Evolutionary conservation across 2,888 invertebrate genomes (phyloP), one percentile per base, ranked within the genome.

Genomic region (Cheilosia scutellata): DNA sequence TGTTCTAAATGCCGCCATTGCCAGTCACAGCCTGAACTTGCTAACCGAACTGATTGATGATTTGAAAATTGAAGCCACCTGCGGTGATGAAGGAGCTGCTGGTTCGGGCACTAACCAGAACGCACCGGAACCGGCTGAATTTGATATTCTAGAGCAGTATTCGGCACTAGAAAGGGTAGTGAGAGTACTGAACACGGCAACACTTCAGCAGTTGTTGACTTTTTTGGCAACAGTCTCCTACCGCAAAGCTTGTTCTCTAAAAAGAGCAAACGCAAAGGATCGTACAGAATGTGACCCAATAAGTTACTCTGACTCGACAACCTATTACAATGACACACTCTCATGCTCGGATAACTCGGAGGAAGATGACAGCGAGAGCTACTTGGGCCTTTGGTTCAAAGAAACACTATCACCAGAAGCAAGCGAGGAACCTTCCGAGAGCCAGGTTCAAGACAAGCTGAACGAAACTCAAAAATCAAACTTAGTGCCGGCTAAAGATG

Each of bases 291-390:
- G 96, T 55, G 98, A 98, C 91, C 96, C 96, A 60, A 95, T 96
- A 82, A 96, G 96, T 91, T 95, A 95, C 88, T 98, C 98, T 4
- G 98, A 98, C 93, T 98, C 98, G 9, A 98, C 98, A 60, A 98
- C 98, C n/a, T 98, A 97, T 93, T 98, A 98, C 92, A 98, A 98
- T 93, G 98, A 98, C 93, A 96, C 98, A 93, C 95, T 96, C 76
- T 96, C 98, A 90, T 97, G 97, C 91, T 97, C 97, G 0, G 97
- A 97, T 90, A 98, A 97, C 91, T 97, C 97, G 65, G 96, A 97
- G 78, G 97, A 97, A 92, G 97, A 97, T 95, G 92, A 92, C 72
- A 92, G 92, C 82, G 92, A 92, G 80, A 92, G 92, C 68, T 92
- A 92, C 88, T 88, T 92, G 82, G 98, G 98, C 0, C 95, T 97